Evolutionary conservation across 1,140 invertebrate genomes (phyloP).

Genomic region (Pseudachorutes palmiensis): DNA sequence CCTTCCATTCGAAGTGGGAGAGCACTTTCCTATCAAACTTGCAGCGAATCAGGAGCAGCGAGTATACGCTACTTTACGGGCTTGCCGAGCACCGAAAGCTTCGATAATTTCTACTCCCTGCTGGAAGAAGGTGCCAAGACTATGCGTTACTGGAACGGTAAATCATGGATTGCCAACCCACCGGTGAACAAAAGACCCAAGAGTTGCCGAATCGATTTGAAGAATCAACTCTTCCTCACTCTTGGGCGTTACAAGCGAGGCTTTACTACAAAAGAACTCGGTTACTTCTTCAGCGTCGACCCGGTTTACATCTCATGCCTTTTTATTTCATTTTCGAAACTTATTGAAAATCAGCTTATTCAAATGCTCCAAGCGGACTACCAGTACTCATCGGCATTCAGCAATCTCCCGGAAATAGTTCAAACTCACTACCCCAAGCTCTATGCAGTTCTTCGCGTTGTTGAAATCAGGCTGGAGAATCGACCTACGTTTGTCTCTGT

Average conservation of each 20-base stretch:
- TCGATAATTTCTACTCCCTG: neutral
- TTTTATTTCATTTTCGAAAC: conserved; percentile 3
- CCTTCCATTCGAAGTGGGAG: neutral
- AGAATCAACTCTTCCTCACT: conserved; percentile 3
- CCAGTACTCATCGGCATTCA: neutral
- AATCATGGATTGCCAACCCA: neutral
- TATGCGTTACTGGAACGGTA: conserved; percentile 6
- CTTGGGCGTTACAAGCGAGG: neutral
- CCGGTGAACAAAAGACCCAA: neutral
- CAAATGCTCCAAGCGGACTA: neutral
- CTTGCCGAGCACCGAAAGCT: neutral
- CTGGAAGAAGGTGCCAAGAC: neutral
- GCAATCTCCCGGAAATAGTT: neutral
- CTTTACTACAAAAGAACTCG: conserved; percentile 7
- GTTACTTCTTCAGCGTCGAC: neutral
- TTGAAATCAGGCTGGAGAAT: conserved; percentile 8
- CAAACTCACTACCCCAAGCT: conserved; percentile 2
- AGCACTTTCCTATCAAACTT: neutral
- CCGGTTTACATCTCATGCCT: neutral
- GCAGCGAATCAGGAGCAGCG: neutral
- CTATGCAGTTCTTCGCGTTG: neutral
- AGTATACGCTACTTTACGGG: neutral
- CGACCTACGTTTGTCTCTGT: neutral
- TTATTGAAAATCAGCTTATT: neutral
- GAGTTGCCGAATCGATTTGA: neutral